Base-by-base conservation (phyloP, 2,797 vertebrate species). In the Xerus rutilus region DNA sequence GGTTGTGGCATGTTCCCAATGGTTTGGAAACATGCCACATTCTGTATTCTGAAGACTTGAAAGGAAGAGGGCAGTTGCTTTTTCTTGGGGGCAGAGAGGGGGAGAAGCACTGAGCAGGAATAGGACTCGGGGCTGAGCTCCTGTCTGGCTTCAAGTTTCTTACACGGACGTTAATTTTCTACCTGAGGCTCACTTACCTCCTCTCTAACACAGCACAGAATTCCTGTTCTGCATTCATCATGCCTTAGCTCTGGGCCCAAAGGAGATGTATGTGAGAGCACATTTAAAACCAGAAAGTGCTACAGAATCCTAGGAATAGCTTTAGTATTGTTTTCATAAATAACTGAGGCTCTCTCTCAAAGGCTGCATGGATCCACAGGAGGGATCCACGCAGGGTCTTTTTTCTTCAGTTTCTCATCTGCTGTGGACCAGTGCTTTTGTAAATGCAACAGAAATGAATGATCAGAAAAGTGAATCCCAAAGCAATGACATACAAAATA, bases 321-420 rank as follows among this genome's bases (percentile, higher is more conserved):
- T 11, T 49, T 30, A 1, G 25, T 8, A 3, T 1, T 5, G 28
- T 85, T 84, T 49, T 45, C 0, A 1, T 65, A 52, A 88, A 12
- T 52, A 64, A 32, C 49, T 0, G 0, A 73, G 67, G 13, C 8
- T 78, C 54, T 32, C 10, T 47, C 21, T 62, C 76, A 65, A 72
- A 95, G 83, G 49, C 25, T 12, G 0, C 9, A 2, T 4, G 0
- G 1, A 13, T 20, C 73, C 78, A 10, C 1, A 35, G 57, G 39
- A 43, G n/a, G 52, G 30, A 14, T 1, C 7, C 2, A 0, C 0
- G 0, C 39, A 39, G 74, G 59, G 6, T 43, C 17, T 0, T 1
- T 77, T 77, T 82, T 35, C 69, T 77, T 86, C 52, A 65, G n/a
- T 67, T 83, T 86, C 83, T 25, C n/a, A 5, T 54, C n/a, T 57